Conservation (phyloP, 2,888 invertebrate genomes). For the Ceraclea dissimilis region DNA sequence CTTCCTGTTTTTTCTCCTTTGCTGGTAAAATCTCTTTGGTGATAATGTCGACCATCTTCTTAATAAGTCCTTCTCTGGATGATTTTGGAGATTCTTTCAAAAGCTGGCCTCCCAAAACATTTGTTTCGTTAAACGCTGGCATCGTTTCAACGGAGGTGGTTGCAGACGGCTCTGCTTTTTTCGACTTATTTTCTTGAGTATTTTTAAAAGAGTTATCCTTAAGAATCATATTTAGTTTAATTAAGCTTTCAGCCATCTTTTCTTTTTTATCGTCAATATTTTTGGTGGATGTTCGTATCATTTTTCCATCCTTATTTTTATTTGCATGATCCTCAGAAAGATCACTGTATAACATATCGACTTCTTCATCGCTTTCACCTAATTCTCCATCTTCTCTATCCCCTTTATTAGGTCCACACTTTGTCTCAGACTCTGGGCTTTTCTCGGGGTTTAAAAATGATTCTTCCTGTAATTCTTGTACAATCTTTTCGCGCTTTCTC, state of each 20-base stretch:
- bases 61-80: background rate
- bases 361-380: slow-evolving; percentile 43
- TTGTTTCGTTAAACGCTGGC: no score
- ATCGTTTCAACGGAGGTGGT: no score
- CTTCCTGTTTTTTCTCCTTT: background rate
- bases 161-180: background rate
- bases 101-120: no score
- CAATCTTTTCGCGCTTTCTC: slow-evolving; percentile 15
- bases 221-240: background rate
- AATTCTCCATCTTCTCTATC: slow-evolving; percentile 37
- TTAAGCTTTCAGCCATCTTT: background rate
- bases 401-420: slow-evolving; percentile 29
- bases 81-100: no score
- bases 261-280: background rate
- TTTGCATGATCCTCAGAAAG: background rate
- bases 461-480: slow-evolving; percentile 17
- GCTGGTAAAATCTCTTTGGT: slow-evolving; percentile 5
- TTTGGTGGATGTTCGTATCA: background rate
- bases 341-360: slow-evolving; percentile 25
- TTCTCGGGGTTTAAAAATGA: slow-evolving; percentile 16
- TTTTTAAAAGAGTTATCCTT: background rate
- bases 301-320: background rate
- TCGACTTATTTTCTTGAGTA: background rate
- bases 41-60: slow-evolving; percentile 14
- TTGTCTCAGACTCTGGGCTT: slow-evolving; percentile 14